Conservation (phyloP, 2,888 invertebrate genomes). For the Pecten maximus region DNA sequence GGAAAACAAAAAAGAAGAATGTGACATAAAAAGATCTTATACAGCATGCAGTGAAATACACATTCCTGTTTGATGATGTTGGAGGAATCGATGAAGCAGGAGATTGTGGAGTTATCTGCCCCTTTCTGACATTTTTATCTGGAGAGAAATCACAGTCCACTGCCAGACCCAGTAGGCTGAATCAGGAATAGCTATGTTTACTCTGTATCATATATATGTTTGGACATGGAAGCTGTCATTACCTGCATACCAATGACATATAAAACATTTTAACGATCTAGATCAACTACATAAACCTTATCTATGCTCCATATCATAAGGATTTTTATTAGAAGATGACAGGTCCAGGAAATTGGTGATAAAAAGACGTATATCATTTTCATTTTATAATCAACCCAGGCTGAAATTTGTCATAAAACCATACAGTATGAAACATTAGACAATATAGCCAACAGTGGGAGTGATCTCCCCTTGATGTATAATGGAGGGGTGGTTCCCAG, state of each 20-base stretch:
- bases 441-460: background rate
- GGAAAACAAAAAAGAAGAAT: background rate
- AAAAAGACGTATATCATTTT: background rate
- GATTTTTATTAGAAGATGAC: background rate
- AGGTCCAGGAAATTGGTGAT: background rate
- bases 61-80: background rate
- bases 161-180: background rate
- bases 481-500: background rate
- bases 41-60: background rate
- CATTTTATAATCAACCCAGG: background rate
- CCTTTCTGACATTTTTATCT: conserved; percentile 13
- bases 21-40: background rate
- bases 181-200: background rate
- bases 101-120: background rate
- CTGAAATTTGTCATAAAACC: background rate
- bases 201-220: background rate
- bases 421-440: background rate
- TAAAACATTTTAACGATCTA: background rate
- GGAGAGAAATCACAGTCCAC: conserved; percentile 19
- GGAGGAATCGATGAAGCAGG: background rate
- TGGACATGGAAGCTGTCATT: background rate
- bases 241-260: background rate
- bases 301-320: background rate
- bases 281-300: background rate
- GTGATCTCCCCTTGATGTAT: background rate